Conservation (phyloP, 2,797 vertebrate genomes). For the Enteromius anoplus region DNA sequence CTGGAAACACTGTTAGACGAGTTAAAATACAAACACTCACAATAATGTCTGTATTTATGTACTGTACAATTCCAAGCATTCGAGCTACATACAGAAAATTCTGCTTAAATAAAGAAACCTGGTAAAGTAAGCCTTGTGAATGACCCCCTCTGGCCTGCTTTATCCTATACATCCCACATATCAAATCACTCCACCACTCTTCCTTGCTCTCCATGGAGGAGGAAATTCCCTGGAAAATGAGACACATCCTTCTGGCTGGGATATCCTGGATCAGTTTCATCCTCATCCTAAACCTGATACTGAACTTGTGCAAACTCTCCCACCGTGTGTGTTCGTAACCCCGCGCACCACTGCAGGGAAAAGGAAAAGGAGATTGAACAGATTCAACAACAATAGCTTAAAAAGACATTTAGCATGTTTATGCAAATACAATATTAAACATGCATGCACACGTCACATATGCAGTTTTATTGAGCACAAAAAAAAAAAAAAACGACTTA, state of each 20-base stretch:
- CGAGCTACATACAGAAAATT: background rate
- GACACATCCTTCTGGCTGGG: conserved; percentile 58
- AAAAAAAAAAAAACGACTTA: background rate
- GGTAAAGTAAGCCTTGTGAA: background rate
- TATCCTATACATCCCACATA: conserved; percentile 20
- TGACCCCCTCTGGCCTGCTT: conserved; percentile 14
- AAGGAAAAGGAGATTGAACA: background rate
- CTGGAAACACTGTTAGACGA: background rate
- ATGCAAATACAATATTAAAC: background rate
- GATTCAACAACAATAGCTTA: background rate
- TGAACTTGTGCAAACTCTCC: conserved; percentile 39
- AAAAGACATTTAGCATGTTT: background rate
- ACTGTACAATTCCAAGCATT: background rate
- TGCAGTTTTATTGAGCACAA: background rate
- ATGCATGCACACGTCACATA: background rate
- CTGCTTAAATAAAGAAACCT: conserved; percentile 6
- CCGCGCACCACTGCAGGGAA: background rate
- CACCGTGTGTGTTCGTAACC: conserved; percentile 35
- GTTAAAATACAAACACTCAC: background rate
- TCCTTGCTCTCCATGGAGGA: conserved; percentile 20
- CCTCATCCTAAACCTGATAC: conserved; percentile 45
- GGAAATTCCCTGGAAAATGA: conserved; percentile 63
- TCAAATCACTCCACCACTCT: conserved; percentile 25
- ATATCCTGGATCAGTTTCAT: conserved; percentile 60
- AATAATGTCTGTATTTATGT: background rate